Evolutionary conservation across 1,140 invertebrate genomes (phyloP).

Genomic region (Plectrocnemia conspersa): DNA sequence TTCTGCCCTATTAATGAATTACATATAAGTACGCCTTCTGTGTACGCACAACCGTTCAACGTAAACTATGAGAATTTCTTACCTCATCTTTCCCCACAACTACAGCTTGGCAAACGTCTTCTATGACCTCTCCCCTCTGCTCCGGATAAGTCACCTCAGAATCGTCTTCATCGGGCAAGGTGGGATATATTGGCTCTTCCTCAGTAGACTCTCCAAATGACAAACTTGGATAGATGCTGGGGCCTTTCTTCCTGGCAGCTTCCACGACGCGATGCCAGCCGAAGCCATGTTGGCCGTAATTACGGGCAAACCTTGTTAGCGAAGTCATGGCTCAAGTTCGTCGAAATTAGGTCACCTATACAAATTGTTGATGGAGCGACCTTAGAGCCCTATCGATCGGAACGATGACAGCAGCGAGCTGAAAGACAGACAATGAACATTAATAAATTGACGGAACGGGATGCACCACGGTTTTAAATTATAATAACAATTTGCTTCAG

Average conservation of each 20-base stretch:
- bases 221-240: conserved; percentile 43
- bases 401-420: no score
- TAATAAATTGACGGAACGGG: no score
- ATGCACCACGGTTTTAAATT: no score
- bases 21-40: no score
- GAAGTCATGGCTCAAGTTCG: no score
- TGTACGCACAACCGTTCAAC: neutral
- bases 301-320: conserved; percentile 18
- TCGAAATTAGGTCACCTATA: no score
- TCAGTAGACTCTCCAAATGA: conserved; percentile 37
- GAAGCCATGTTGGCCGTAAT: conserved; percentile 32
- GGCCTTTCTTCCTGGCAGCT: conserved; percentile 24
- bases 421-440: no score
- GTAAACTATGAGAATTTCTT: conserved; percentile 36
- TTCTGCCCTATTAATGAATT: no score
- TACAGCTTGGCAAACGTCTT: conserved; percentile 45
- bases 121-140: conserved; percentile 42
- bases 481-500: no score
- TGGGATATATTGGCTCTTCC: conserved; percentile 43
- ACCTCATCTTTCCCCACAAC: conserved; percentile 43
- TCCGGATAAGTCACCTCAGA: conserved; percentile 29
- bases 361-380: no score
- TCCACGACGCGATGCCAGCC: conserved; percentile 30
- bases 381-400: no score
- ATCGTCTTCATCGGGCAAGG: conserved; percentile 45